phyloP scores from a whole-genome alignment of 2,888 invertebrate species.

The Eutolmus rufibarbis region DNA sequence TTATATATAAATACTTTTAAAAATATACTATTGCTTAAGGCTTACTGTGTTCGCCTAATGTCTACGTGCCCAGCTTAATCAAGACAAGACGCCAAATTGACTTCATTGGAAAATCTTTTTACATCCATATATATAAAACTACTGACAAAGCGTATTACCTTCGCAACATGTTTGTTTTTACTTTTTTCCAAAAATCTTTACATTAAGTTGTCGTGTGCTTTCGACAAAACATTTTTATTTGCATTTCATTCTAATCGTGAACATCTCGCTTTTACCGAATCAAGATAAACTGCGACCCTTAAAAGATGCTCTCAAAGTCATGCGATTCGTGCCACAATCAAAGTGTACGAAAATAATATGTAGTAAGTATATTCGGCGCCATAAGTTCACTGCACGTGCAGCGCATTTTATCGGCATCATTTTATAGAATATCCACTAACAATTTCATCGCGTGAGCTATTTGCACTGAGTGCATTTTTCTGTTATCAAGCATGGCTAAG shows the following conservation, averaged over 20 bases:
- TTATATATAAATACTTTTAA: neutral
- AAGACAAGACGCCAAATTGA: neutral
- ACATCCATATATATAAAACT: constrained; percentile 14
- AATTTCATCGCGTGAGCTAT: neutral
- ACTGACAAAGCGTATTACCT: neutral
- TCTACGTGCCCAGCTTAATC: neutral
- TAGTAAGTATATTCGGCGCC: neutral
- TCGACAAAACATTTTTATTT: neutral
- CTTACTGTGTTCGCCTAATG: neutral
- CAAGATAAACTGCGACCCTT: neutral
- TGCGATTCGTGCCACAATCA: neutral
- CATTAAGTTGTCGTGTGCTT: neutral
- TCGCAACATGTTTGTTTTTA: neutral
- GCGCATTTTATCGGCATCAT: neutral
- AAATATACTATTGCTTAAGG: neutral
- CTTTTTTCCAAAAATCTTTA: neutral
- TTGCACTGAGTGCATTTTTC: neutral
- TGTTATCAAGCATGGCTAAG: neutral
- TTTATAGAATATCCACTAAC: neutral
- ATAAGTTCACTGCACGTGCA: neutral
- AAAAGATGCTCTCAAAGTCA: neutral
- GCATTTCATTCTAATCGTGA: neutral
- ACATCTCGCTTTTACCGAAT: neutral
- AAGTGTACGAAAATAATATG: neutral
- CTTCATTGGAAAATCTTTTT: neutral